Evolutionary conservation across 2,797 vertebrate species (phyloP).

Genomic region (Artibeus jamaicensis): DNA sequence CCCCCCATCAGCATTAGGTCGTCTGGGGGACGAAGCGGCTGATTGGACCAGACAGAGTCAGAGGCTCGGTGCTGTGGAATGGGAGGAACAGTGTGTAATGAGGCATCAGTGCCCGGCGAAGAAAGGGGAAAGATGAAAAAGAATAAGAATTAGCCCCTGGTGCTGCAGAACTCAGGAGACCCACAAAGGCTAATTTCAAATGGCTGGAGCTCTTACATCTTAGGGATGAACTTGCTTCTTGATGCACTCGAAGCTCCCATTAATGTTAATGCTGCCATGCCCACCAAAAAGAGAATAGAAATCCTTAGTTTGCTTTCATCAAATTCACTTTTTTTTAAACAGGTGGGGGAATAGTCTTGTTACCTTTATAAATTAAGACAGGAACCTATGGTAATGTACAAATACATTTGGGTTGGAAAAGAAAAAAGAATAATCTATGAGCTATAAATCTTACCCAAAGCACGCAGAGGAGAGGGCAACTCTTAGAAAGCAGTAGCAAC

Average conservation of each 20-base stretch:
- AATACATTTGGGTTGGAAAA: slow-evolving; percentile 55
- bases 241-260: slow-evolving; percentile 69
- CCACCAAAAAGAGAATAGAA: slow-evolving; percentile 70
- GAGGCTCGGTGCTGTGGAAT: not conserved
- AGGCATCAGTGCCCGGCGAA: slow-evolving; percentile 70
- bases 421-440: slow-evolving; percentile 60
- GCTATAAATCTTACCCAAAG: slow-evolving; percentile 35
- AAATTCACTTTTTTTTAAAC: slow-evolving; percentile 1
- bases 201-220: slow-evolving; percentile 73
- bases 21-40: not conserved
- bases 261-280: slow-evolving; percentile 75
- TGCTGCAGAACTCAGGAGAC: slow-evolving; percentile 72
- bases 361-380: slow-evolving; percentile 71
- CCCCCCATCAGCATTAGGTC: not conserved
- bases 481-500: not conserved
- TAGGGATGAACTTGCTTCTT: slow-evolving; percentile 66
- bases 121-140: slow-evolving; percentile 77
- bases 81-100: slow-evolving; percentile 65
- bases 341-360: slow-evolving; percentile 22
- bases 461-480: not conserved
- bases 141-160: slow-evolving; percentile 78
- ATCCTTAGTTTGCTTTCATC: slow-evolving; percentile 67
- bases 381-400: slow-evolving; percentile 62
- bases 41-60: slow-evolving; percentile 31
- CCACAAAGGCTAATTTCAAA: slow-evolving; percentile 76